Conservation (phyloP, 1,140 invertebrate genomes). For the Neodiprion pinetum region DNA sequence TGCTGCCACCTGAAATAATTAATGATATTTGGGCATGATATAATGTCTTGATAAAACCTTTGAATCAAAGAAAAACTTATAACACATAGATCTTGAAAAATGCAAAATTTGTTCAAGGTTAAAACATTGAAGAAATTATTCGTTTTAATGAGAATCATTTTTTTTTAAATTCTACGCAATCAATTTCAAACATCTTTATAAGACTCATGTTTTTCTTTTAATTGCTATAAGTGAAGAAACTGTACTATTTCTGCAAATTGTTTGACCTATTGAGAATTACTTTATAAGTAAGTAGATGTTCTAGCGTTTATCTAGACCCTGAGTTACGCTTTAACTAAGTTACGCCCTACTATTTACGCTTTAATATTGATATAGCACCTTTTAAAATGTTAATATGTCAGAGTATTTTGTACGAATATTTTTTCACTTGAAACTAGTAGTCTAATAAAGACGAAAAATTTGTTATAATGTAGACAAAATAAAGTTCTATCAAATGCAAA, state of each 20-base stretch:
- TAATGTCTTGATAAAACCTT: too few species aligned
- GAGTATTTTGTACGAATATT: slow-evolving; percentile 9
- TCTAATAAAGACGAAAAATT: neutral
- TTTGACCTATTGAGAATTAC: too few species aligned
- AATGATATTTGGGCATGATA: slow-evolving; percentile 60
- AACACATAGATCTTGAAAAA: too few species aligned
- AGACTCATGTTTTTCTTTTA: too few species aligned
- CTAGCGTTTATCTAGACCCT: too few species aligned
- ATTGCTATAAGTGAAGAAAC: too few species aligned
- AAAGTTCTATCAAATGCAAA: slow-evolving; percentile 16
- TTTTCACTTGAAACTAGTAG: neutral
- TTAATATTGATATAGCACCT: neutral
- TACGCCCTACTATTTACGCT: too few species aligned
- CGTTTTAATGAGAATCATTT: neutral
- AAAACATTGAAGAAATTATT: slow-evolving; percentile 16
- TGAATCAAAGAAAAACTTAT: neutral
- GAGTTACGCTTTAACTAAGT: too few species aligned
- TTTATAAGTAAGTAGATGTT: too few species aligned
- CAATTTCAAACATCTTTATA: too few species aligned
- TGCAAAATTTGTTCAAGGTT: too few species aligned
- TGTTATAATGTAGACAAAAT: neutral
- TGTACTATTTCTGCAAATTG: too few species aligned
- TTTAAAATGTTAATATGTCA: neutral
- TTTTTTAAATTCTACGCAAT: neutral
- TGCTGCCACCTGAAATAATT: slow-evolving; percentile 73